Conservation (phyloP, 2,888 invertebrate species). For the Cheilosia vulpina region DNA sequence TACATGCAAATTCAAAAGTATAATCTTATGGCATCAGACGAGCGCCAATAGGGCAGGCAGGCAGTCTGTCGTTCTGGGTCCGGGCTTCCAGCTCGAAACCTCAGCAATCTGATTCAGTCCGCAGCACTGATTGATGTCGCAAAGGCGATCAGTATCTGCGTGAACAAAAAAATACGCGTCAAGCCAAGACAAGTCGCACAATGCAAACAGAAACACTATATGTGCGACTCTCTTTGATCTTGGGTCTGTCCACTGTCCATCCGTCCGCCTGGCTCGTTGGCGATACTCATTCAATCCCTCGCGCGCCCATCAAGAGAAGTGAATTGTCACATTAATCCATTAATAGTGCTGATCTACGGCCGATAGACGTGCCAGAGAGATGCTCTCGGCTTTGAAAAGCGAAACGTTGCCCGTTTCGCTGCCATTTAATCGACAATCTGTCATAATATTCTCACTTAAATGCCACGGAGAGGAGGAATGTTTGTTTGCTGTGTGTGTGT, state of each 20-base stretch:
- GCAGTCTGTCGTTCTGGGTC: too few species aligned
- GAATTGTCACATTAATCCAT: conserved; percentile 61
- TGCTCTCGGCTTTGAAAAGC: conserved; percentile 5
- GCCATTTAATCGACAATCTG: conserved; percentile 61
- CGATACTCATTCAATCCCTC: conserved; percentile 20
- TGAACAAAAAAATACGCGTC: neutral
- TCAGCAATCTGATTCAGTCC: conserved; percentile 8
- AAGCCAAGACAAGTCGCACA: conserved; percentile 28
- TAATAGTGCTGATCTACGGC: conserved; percentile 38
- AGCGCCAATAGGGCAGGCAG: neutral
- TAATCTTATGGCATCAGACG: neutral
- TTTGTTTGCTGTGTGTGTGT: neutral
- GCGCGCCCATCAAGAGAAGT: conserved; percentile 26
- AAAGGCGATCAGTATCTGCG: conserved; percentile 41
- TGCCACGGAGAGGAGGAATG: conserved; percentile 7
- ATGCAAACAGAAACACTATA: conserved; percentile 1
- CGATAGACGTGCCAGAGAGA: conserved; percentile 7
- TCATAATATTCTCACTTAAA: conserved; percentile 51
- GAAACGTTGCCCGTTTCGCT: conserved; percentile 35
- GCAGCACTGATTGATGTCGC: conserved; percentile 45
- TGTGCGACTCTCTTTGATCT: conserved; percentile 27
- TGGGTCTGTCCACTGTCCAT: conserved; percentile 2
- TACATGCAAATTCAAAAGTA: conserved; percentile 14
- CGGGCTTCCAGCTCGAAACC: neutral
- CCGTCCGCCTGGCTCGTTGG: neutral